A percentile compares a stretch with the other conserved stretches of the same genome.
Evolutionary conservation across 2,888 invertebrate genomes (phyloP).

Genomic region (Ariolimax columbianus): DNA sequence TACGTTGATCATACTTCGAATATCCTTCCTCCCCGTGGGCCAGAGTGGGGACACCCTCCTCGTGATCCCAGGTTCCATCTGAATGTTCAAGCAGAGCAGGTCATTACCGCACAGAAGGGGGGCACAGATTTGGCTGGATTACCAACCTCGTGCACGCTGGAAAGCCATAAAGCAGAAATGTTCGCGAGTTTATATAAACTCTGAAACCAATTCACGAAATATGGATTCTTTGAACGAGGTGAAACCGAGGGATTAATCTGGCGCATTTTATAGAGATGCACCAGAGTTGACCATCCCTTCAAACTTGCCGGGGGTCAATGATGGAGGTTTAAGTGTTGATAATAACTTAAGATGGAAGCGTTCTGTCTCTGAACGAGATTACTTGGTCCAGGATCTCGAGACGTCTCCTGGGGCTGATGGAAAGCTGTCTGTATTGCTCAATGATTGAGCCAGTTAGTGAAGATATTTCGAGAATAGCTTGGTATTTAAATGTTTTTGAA

Average conservation of each 20-base stretch:
- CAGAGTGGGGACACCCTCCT: not conserved
- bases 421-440: too few relatives aligned
- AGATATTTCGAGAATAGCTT: too few relatives aligned
- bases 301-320: not conserved
- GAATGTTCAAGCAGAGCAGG: not conserved
- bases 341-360: not conserved
- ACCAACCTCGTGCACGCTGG: not conserved
- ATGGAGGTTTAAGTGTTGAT: not conserved
- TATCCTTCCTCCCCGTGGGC: not conserved
- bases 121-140: constrained; percentile 12
- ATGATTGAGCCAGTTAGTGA: too few relatives aligned
- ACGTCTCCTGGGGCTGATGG: not conserved
- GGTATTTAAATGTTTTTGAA: too few relatives aligned
- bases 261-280: not conserved
- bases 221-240: not conserved
- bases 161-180: constrained; percentile 13
- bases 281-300: not conserved
- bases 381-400: not conserved
- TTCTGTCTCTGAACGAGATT: not conserved
- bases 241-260: not conserved
- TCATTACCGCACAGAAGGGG: constrained; percentile 6
- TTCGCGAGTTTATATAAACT: not conserved
- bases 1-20: not conserved
- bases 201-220: not conserved
- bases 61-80: not conserved